Evolutionary conservation across 2,113 vertebrate genomes (phyloP), one percentile per base, ranked within the genome.

Genomic region (Todiramphus saurophagus): DNA sequence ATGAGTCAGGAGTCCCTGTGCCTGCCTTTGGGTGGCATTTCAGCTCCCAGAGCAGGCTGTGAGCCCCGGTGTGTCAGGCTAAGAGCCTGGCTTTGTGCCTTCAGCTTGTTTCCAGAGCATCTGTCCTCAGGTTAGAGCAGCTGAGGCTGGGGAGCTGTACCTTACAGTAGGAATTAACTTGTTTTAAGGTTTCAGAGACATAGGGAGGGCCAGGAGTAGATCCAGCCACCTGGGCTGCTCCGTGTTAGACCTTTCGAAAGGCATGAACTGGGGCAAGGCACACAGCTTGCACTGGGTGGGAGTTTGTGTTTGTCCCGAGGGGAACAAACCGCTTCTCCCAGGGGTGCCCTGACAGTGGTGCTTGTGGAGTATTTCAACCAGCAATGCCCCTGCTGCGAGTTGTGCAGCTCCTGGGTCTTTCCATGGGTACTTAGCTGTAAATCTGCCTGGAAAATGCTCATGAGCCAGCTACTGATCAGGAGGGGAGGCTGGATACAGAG

Each of bases 261-360:
- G 67, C 50, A 30, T 1, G 4, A 68, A 59, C 3, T 10, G 39
- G n/a, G 33, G 13, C 12, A 23, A 83, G 19, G 31, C 37, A 18
- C 35, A 27, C 39, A 19, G 58, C 25, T 43, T 21, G 13, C 13
- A 5, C 2, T 3, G n/a, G 39, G 16, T 10, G 10, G 44, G 50
- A 35, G 33, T 24, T 30, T 5, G 3, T 25, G 20, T 28, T 43
- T 53, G 21, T 30, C 43, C 39, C 37, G 28, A 0, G 0, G 1
- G 39, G 31, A 24, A 28, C 15, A 13, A 11, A 55, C 3, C 13
- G 1, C 20, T 41, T 48, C 14, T 59, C 50, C 63, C 9, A 63
- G 63, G 63, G 30, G 33, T 33, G n/a, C 39, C 24, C 50, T 4
- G 14, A 2, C 41, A 28, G 31, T 15, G 18, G 48, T 18, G 15